Evolutionary conservation across 2,888 invertebrate genomes (phyloP), one percentile per base, ranked within the genome.

Genomic region (Apodemia mormo): DNA sequence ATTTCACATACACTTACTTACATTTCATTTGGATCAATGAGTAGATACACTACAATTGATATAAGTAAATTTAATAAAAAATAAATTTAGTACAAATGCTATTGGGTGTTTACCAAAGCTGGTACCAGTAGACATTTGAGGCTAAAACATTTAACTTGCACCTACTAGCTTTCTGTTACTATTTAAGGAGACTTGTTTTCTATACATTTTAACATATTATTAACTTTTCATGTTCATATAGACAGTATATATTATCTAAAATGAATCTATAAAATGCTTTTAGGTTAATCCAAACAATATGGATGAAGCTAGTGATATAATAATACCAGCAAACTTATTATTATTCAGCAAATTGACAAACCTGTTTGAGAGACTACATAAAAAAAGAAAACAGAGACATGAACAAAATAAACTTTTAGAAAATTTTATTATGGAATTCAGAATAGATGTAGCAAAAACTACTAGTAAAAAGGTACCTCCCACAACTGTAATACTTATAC

Each of bases 331-430:
- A 43, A 85, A 89, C 75, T 77, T 82, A 67, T 84, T 95, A 72
- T 76, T 82, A 75, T 96, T 95, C 80, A 87, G 84, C 74, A 87
- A 93, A 49, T 83, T 96, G n/a, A 95, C 96, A 80, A 78, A 84
- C 37, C 79, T 95, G 30, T 93, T 96, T 73, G 96, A 97, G 76
- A 92, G 94, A 77, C 87, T 96, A 64, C 85, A 86, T 65, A 93
- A 89, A 79, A 85, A 84, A 67, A 92, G 86, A 78, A 85, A 82
- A 68, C 82, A 85, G 68, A 87, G 83, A 68, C 85, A 87, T 67
- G 88, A 91, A 68, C 95, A 95, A 85, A 82, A 83, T 58, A 86
- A 85, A 72, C 82, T 93, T 66, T 80, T 96, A 67, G 80, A 79
- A 61, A 86, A 84, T 65, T 95, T 94, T 77, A 84, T 95, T 14